phyloP scores from a whole-genome alignment of 2,113 vertebrate genomes.

The Anthoscopus minutus region DNA sequence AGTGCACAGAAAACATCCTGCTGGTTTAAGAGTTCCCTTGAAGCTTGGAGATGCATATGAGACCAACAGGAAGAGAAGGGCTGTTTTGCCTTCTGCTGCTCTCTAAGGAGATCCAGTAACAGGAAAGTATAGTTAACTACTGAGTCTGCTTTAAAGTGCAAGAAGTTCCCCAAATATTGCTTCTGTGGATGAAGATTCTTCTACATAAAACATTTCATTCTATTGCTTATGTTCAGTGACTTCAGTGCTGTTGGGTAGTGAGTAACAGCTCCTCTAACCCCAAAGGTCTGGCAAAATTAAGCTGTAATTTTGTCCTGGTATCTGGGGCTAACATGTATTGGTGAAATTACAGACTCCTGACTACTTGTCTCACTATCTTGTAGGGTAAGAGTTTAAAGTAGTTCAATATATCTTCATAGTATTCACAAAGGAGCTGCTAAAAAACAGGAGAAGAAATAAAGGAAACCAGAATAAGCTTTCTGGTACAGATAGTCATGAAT shows the following conservation, averaged over 20 bases:
- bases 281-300: not conserved
- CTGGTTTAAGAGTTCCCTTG: not conserved
- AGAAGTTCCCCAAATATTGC: not conserved
- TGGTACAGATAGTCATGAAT: not conserved
- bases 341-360: not conserved
- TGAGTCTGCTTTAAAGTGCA: not conserved
- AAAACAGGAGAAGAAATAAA: not conserved
- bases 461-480: not conserved
- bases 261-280: not conserved
- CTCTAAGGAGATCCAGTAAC: not conserved
- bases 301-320: not conserved
- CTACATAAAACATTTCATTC: not conserved
- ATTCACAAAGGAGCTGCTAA: not conserved
- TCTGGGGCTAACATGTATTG: not conserved
- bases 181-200: not conserved
- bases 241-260: not conserved
- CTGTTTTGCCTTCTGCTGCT: not conserved
- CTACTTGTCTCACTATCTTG: not conserved
- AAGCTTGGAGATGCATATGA: not conserved
- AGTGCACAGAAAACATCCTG: not conserved
- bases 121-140: not conserved
- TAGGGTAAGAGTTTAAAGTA: not conserved
- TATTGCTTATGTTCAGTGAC: not conserved
- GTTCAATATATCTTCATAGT: not conserved
- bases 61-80: not conserved